Conservation (phyloP, 2,113 vertebrate species). For the Podarcis muralis region DNA sequence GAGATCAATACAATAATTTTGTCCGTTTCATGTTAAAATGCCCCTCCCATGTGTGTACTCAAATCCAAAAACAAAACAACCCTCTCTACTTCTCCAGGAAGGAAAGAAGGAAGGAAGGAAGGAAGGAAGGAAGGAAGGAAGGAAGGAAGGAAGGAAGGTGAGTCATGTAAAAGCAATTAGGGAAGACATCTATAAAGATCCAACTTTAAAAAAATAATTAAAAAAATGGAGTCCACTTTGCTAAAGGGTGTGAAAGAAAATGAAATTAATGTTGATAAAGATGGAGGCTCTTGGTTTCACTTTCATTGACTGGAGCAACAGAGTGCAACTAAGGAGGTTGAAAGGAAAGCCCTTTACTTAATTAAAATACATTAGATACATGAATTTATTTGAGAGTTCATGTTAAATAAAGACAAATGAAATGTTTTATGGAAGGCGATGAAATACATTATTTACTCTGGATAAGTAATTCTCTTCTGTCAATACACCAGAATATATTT, state of each 20-base stretch:
- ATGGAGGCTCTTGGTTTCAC: conserved; percentile 51
- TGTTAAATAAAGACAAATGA: conserved; percentile 71
- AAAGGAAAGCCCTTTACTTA: conserved; percentile 67
- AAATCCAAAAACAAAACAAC: background rate
- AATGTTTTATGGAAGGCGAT: conserved; percentile 55
- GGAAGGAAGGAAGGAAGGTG: background rate
- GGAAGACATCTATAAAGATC: background rate
- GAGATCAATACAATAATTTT: background rate
- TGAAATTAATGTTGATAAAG: conserved; percentile 57
- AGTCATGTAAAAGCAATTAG: background rate
- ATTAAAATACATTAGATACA: conserved; percentile 68
- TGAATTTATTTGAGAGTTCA: conserved; percentile 61
- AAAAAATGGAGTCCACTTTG: background rate
- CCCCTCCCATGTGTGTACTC: background rate
- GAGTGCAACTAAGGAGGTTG: conserved; percentile 56
- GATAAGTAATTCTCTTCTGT: conserved; percentile 59
- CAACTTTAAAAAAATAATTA: background rate
- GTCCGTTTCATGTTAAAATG: background rate
- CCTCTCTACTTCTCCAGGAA: background rate
- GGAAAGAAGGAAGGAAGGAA: background rate
- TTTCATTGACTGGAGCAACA: conserved; percentile 62
- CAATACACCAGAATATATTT: conserved; percentile 27
- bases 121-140: background rate
- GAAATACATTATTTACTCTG: conserved; percentile 56
- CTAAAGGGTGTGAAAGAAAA: conserved; percentile 35